Evolutionary conservation across 1,140 invertebrate genomes (phyloP), one percentile per base, ranked within the genome.

Genomic region (Reticulitermes speratus): DNA sequence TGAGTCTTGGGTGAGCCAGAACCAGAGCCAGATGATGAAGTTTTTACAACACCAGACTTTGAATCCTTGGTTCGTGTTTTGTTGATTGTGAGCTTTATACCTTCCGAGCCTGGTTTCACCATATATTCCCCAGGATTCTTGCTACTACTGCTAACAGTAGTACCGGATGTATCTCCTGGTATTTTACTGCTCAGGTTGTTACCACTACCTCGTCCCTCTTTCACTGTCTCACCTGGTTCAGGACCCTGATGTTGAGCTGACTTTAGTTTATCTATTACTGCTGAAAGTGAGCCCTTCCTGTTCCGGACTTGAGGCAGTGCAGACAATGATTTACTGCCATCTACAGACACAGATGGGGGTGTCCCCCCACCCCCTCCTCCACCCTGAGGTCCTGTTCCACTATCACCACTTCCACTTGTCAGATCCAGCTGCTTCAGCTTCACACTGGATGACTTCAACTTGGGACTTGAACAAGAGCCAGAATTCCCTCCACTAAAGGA

Each of bases 51-150:
- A 88, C 91, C 91, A 14, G 91, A 92, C 25, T 93, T 94, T 0
- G 91, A 93, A 55, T 95, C 95, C n/a, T 93, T 94, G 86, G 94
- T 92, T 88, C 89, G 90, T 2, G 96, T 96, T 92, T 97, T 97
- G 89, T 97, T 97, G 16, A 97, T 97, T 0, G 96, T 98, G 21
- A 98, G 94, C 90, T 97, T 98, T 90, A 97, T 96, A 0, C 96
- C 96, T 89, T 97, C 96, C 2, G 94, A 95, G 88, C 96, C 96
- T 55, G 94, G 95, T 88, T 97, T 97, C 0, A 97, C 95, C 94
- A 96, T 97, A 88, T 97, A 98, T 88, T 97, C 96, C 2, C 94
- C 94, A 3, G 92, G 91, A 89, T 95, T 96, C 91, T 96, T 96
- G 83, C 91, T 92, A 86, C 94, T 93, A 44, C 90, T 90, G 45